A percentile compares a stretch with the other conserved stretches of the same genome.
Evolutionary conservation across 2,888 invertebrate genomes (phyloP).

Genomic region (Habroteleia sp.): DNA sequence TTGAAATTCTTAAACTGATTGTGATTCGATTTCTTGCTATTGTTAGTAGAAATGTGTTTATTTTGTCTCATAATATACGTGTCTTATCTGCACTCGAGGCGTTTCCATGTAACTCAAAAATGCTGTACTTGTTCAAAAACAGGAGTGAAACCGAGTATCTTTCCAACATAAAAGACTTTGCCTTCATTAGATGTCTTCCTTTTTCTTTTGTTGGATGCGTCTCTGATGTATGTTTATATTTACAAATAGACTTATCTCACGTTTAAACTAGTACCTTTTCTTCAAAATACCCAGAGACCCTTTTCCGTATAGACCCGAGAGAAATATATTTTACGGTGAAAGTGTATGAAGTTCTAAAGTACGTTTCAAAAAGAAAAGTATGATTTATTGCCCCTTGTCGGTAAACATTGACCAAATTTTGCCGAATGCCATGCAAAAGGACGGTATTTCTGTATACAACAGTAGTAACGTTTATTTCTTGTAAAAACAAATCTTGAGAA

Average conservation of each 20-base stretch:
- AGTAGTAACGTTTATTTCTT: conserved; percentile 5
- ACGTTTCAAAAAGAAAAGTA: conserved; percentile 14
- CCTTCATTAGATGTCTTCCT: conserved; percentile 16
- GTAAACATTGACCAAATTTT: conserved; percentile 34
- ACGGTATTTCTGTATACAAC: conserved; percentile 1
- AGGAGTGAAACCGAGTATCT: conserved; percentile 25
- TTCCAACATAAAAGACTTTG: conserved; percentile 12
- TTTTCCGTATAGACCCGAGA: conserved; percentile 9
- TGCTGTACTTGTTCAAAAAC: conserved; percentile 21
- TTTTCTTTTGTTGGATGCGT: conserved; percentile 5
- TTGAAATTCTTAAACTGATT: too few species aligned
- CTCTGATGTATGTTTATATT: conserved; percentile 25
- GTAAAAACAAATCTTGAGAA: neutral
- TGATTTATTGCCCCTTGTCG: conserved; percentile 25
- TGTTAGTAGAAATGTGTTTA: too few species aligned
- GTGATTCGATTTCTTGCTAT: too few species aligned
- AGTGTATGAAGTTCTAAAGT: conserved; percentile 10
- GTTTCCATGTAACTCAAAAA: conserved; percentile 11
- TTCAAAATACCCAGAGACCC: conserved; percentile 13
- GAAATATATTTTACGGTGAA: conserved; percentile 22
- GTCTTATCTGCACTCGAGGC: conserved; percentile 18
- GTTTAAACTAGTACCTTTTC: conserved; percentile 26
- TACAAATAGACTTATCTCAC: conserved; percentile 45
- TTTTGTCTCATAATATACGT: too few species aligned
- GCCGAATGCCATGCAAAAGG: conserved; percentile 6